These are phyloP conservation scores for Drosophila kurseongensis DNA, from an alignment of 1,140 invertebrate species.

Conservation along the genomic window DNA sequence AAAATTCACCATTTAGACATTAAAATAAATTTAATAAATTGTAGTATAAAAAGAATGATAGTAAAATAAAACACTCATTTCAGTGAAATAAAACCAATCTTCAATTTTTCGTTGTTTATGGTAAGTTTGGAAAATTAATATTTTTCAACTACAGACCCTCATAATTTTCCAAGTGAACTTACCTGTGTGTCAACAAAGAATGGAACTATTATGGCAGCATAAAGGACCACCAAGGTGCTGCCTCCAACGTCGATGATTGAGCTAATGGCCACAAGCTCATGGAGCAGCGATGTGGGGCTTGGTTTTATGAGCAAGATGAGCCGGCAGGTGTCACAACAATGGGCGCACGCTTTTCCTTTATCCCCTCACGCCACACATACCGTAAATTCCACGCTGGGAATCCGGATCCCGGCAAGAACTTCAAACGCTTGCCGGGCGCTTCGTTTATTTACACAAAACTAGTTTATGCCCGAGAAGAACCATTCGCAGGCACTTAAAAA, in stretches of 20 bases:
- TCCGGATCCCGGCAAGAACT: slow-evolving; percentile 62
- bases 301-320: neutral
- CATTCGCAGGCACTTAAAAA: slow-evolving; percentile 72
- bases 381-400: slow-evolving; percentile 17
- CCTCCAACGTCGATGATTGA: slow-evolving; percentile 46
- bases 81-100: no score
- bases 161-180: slow-evolving; percentile 1
- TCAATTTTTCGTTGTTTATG: no score
- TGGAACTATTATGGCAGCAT: slow-evolving; percentile 8
- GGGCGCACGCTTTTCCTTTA: slow-evolving; percentile 30
- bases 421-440: slow-evolving; percentile 57
- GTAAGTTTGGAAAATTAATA: no score
- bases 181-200: slow-evolving; percentile 21
- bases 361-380: slow-evolving; percentile 5
- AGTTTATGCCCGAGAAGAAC: slow-evolving; percentile 60
- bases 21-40: no score
- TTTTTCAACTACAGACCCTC: no score
- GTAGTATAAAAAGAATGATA: no score
- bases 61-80: neutral
- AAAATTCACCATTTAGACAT: no score
- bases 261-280: slow-evolving; percentile 48
- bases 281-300: neutral
- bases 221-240: slow-evolving; percentile 12
- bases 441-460: slow-evolving; percentile 78
- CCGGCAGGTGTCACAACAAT: slow-evolving; percentile 64